Evolutionary conservation across 2,888 invertebrate species (phyloP).

Genomic region (Chesias legatella): DNA sequence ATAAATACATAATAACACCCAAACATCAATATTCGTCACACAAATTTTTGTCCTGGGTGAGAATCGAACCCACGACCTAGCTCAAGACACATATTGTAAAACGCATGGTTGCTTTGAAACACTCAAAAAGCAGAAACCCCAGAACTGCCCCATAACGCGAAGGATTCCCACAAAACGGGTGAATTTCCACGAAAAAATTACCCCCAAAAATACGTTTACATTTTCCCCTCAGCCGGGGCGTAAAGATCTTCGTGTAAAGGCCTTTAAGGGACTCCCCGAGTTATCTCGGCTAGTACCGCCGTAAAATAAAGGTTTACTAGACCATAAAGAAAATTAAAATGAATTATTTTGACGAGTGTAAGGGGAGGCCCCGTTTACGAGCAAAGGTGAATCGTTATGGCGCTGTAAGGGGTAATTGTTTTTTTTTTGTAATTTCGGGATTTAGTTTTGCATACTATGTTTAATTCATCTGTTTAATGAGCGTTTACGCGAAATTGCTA

Average conservation of each 20-base stretch:
- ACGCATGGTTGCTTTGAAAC: no score
- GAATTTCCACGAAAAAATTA: conserved; percentile 17
- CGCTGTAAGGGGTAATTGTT: conserved; percentile 65
- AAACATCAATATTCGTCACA: no score
- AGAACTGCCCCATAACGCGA: background rate
- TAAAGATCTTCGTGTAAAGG: conserved; percentile 44
- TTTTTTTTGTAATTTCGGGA: conserved; percentile 37
- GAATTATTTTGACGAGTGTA: conserved; percentile 80
- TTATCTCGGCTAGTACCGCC: conserved; percentile 70
- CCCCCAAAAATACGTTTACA: conserved; percentile 21
- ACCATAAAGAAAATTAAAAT: conserved; percentile 80
- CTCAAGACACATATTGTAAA: no score
- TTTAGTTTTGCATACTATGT: conserved; percentile 24
- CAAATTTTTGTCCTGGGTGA: no score
- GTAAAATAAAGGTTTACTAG: conserved; percentile 80
- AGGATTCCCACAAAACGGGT: conserved; percentile 21
- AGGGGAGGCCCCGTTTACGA: conserved; percentile 48
- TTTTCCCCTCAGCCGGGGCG: conserved; percentile 19
- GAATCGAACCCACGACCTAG: no score
- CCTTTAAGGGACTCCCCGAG: conserved; percentile 72
- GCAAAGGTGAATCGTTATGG: conserved; percentile 65
- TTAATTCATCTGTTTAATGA: conserved; percentile 4
- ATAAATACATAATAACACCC: no score
- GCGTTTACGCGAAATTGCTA: background rate
- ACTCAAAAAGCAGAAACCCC: no score